phyloP scores from a whole-genome alignment of 2,797 vertebrate species.

The Coccyzus lansbergi region DNA sequence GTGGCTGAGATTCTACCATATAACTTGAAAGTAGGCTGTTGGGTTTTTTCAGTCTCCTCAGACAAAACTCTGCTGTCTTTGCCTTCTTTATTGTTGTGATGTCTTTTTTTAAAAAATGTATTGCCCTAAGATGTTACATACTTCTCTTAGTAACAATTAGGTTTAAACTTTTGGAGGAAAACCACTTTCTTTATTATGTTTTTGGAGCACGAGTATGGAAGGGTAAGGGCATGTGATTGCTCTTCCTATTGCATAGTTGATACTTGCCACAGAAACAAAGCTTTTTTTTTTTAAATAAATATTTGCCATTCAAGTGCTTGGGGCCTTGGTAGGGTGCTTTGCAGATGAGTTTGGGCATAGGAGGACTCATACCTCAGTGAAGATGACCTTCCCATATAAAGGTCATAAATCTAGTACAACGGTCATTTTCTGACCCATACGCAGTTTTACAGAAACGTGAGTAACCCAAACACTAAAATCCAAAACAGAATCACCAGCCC shows the following conservation, averaged over 20 bases:
- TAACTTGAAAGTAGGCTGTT: not conserved
- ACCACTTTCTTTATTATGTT: not conserved
- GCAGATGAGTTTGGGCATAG: not conserved
- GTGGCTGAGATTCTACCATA: not conserved
- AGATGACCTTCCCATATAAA: not conserved
- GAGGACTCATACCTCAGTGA: not conserved
- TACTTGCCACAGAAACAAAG: not conserved
- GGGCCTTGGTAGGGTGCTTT: not conserved
- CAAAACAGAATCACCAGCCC: slow-evolving; percentile 51
- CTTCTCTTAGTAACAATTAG: not conserved
- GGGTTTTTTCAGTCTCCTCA: not conserved
- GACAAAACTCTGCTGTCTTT: not conserved
- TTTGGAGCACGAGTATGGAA: not conserved
- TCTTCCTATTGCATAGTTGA: not conserved
- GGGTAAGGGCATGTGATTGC: not conserved
- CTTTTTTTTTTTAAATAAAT: not conserved
- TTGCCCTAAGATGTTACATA: not conserved
- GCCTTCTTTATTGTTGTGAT: not conserved
- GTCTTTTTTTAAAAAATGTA: not conserved
- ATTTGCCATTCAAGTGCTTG: not conserved
- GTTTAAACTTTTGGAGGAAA: not conserved
- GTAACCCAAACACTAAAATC: slow-evolving; percentile 69
- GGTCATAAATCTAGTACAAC: not conserved
- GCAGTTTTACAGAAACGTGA: slow-evolving; percentile 11
- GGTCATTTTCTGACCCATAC: not conserved